Evolutionary conservation across 2,797 vertebrate species (phyloP).

Genomic region (Picus viridis): DNA sequence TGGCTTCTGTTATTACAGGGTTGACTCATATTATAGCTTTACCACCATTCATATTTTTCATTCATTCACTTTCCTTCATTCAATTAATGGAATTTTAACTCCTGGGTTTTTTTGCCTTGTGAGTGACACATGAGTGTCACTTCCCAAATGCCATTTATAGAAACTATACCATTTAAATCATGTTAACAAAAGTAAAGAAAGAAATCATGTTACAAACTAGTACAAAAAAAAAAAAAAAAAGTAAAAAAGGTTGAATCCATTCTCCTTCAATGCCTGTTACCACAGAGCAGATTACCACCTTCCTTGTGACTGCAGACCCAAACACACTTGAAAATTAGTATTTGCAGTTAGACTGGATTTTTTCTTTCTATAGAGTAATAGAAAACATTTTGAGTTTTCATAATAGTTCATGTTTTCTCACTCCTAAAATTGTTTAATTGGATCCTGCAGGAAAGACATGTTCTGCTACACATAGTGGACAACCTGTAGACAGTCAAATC

Average conservation of each 20-base stretch:
- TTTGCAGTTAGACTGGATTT: neutral
- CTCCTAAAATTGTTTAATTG: neutral
- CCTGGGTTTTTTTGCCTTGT: neutral
- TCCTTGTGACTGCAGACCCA: neutral
- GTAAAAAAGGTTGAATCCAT: neutral
- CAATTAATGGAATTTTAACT: neutral
- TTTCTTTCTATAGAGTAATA: neutral
- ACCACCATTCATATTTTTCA: neutral
- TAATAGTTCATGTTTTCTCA: neutral
- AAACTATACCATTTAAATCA: neutral
- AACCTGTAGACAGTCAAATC: neutral
- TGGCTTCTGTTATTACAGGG: neutral
- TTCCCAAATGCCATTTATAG: neutral
- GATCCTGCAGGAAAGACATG: neutral
- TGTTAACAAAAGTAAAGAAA: neutral
- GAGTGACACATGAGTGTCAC: neutral
- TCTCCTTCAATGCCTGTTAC: neutral
- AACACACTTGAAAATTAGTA: neutral
- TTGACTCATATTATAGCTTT: neutral
- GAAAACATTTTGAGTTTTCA: neutral
- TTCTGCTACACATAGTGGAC: neutral
- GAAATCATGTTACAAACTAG: neutral
- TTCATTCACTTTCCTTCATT: neutral
- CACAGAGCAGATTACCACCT: neutral
- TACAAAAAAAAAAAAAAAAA: neutral